Base-by-base conservation (phyloP, 2,888 invertebrate genomes). In the Ectobius pallidus region DNA sequence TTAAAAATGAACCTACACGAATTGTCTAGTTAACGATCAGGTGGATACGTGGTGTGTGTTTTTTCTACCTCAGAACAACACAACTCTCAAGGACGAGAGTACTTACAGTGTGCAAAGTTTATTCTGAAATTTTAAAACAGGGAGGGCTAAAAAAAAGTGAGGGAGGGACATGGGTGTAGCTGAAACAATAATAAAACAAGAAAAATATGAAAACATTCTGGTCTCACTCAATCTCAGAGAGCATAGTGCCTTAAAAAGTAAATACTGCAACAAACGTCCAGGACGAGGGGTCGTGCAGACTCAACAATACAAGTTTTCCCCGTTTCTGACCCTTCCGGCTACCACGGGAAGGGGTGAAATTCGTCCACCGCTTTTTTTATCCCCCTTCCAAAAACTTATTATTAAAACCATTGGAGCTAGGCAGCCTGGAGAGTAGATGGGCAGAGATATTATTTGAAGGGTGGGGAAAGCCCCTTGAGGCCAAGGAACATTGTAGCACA, bases 261-360 rank as follows among this genome's bases (percentile, higher is more conserved):
- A 27, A 27, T 9, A 55, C 18, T 27, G 58, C 1, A 3, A 30
- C 30, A 30, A 3, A 16, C 30, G 22, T 30, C 30, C 20, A 4
- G 30, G 2, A 20, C 0, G 27, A 34, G 34, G 11, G 34, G 34
- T 34, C 34, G 7, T 34, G 34, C 7, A 6, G 34, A n/a, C 11
- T 34, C 34, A 34, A 34, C 34, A 34, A 34, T 34, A 34, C 34
- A 34, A 34, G 34, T 34, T 34, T 58, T 30, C 27, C 32, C 58
- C n/a, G 58, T 25, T 30, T 58, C 18, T 32, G 32, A 30, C 58
- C 58, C 58, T 58, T 58, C 58, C 58, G 32, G 58, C 58, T 11
- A n/a, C n/a, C n/a, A n/a, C n/a, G 11, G 3, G 27, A 30, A 30
- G 30, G 30, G 58, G 27, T 3, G 3, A 30, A 30, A 18, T 2